Evolutionary conservation across 2,113 vertebrate species (phyloP).

Genomic region (Dolichotis patagonum): DNA sequence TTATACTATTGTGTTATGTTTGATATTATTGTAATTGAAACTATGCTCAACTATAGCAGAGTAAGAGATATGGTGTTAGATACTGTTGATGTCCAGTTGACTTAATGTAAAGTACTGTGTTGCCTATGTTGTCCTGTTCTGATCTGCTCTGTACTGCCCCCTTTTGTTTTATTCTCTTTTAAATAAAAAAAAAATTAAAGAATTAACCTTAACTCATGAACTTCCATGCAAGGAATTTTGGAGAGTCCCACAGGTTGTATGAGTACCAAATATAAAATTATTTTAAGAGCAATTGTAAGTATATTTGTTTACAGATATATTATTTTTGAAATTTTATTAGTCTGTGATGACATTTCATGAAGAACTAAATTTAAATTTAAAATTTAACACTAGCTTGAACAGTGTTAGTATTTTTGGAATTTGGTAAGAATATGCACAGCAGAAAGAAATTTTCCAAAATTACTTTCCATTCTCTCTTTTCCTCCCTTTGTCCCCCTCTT

Average conservation of each 20-base stretch:
- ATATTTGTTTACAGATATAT: neutral
- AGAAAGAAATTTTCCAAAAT: neutral
- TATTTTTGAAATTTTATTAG: neutral
- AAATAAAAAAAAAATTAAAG: too few relatives aligned
- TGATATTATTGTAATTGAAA: too few relatives aligned
- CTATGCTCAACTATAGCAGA: too few relatives aligned
- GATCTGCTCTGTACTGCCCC: too few relatives aligned
- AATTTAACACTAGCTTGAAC: neutral
- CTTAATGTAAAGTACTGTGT: too few relatives aligned
- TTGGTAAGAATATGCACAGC: neutral
- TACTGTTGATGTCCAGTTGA: too few relatives aligned
- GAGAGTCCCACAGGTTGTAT: neutral
- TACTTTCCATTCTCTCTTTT: too few relatives aligned
- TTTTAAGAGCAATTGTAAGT: neutral
- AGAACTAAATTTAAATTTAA: neutral
- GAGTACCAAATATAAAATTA: neutral
- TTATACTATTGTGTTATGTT: too few relatives aligned
- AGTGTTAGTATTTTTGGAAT: neutral
- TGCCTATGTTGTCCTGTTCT: too few relatives aligned
- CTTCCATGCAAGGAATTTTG: neutral
- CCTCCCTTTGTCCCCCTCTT: too few relatives aligned
- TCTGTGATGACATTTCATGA: constrained; percentile 26
- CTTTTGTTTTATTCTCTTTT: too few relatives aligned
- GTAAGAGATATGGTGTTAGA: too few relatives aligned
- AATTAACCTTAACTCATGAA: neutral